phyloP scores from a whole-genome alignment of 1,140 invertebrate species.

The Hycleus cichorii region DNA sequence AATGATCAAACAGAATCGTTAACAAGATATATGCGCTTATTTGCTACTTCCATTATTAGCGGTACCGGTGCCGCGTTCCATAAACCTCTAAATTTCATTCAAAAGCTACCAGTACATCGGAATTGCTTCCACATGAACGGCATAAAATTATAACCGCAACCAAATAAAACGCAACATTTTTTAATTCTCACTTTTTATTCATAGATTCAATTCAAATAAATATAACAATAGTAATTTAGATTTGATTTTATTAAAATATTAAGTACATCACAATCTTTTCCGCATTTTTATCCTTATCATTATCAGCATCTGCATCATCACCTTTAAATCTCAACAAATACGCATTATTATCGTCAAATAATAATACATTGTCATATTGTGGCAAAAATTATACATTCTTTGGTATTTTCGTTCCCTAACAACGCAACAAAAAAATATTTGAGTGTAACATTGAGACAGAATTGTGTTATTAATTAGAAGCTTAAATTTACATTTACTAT shows the following conservation, averaged over 20 bases:
- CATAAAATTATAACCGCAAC: too few species aligned
- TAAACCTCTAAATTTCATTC: too few species aligned
- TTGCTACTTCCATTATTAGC: too few species aligned
- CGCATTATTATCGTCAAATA: conserved; percentile 1
- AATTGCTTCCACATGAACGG: too few species aligned
- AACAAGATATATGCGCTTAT: too few species aligned
- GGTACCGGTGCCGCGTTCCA: too few species aligned
- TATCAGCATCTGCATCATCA: too few species aligned
- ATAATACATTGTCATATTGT: conserved; percentile 8
- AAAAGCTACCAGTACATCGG: too few species aligned
- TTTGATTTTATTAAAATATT: conserved; percentile 33
- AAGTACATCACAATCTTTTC: conserved; percentile 32
- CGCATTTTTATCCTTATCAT: neutral
- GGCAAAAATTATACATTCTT: conserved; percentile 8
- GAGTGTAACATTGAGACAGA: conserved; percentile 4
- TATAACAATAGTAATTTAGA: conserved; percentile 27
- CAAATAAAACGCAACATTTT: neutral
- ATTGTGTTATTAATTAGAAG: neutral
- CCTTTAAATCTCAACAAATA: conserved; percentile 13
- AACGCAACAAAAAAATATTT: conserved; percentile 1
- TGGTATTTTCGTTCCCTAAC: conserved; percentile 6
- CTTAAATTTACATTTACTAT: conserved; percentile 2
- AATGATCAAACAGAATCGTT: too few species aligned
- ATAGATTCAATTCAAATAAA: conserved; percentile 21
- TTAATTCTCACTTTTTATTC: conserved; percentile 11